phyloP scores from a whole-genome alignment of 2,888 invertebrate genomes.

The Hedya salicella region DNA sequence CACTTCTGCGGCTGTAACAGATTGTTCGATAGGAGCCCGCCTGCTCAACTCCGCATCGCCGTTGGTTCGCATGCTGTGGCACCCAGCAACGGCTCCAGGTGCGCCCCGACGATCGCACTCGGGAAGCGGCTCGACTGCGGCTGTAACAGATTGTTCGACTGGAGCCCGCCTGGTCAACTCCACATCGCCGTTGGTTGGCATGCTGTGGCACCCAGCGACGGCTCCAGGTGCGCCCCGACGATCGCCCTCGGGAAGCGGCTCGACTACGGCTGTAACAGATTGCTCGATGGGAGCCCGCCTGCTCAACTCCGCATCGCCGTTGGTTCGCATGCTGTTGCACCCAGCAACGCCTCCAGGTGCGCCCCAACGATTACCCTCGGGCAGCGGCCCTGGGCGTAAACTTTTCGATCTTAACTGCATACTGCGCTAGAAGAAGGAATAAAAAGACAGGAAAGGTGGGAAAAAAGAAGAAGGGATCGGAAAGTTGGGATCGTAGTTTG shows the following conservation, averaged over 20 bases:
- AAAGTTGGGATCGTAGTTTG: no score
- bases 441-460: no score
- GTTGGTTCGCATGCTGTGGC: slow-evolving; percentile 18
- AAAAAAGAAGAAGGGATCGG: no score
- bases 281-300: no score
- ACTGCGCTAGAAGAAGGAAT: no score
- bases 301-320: no score
- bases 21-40: slow-evolving; percentile 20
- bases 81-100: slow-evolving; percentile 8
- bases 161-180: slow-evolving; percentile 23
- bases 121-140: slow-evolving; percentile 10
- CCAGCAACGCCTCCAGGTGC: background rate
- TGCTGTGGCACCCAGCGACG: slow-evolving; percentile 10
- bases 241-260: slow-evolving; percentile 20
- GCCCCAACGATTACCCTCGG: slow-evolving; percentile 11
- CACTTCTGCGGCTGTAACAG: background rate
- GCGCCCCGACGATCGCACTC: slow-evolving; percentile 11
- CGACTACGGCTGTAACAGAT: background rate
- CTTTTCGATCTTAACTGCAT: no score
- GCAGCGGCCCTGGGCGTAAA: no score
- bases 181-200: slow-evolving; percentile 12
- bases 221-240: slow-evolving; percentile 8
- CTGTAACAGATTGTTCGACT: slow-evolving; percentile 2
- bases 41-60: slow-evolving; percentile 14
- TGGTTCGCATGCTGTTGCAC: no score